Base-by-base conservation (phyloP, 1,140 invertebrate genomes). In the Acromyrmex echinatior region DNA sequence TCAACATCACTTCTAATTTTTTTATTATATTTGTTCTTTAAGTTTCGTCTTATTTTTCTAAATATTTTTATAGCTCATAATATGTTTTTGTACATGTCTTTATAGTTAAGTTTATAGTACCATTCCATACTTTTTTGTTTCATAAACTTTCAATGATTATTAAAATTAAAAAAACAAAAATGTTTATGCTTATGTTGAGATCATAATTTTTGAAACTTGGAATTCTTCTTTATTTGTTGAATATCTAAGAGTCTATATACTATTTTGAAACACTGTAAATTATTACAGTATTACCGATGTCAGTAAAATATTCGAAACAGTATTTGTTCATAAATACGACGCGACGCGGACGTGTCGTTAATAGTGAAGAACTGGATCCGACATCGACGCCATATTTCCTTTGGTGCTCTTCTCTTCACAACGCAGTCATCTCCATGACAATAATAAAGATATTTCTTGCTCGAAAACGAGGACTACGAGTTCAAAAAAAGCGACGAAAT, bases 361-460 rank as follows among this genome's bases (percentile, higher is more conserved):
- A 62, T 21, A 39, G 78, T 39, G 7, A 28, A 51, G n/a, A 45
- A 21, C 16, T 21, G 25, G 35, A 53, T 65, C 53, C 21, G 25
- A 49, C 28, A 45, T 79, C 45, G 76, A 74, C 78, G 79, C 62
- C 78, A 68, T 58, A 73, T 25, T 86, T 74, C 66, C 25, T 28
- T 31, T 65, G 60, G 39, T 80, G 79, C 77, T 18, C 7, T 65
- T 79, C 78, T 87, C 45, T 80, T 35, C 45, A 58, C 12, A 18
- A 9, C 25, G 35, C 86, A 90, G 89, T 93, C 90, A 95, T 95
- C 93, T 94, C 93, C 94, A 94, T 95, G 92, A 95, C 92, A 95
- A 95, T 95, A 94, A 95, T 95, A 95, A 91, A 95, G 94, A 94
- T 95, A 94, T 94, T 94, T 93, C 92, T 91, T 88, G 68, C 63